A percentile compares a stretch with the other conserved stretches of the same genome.
Conservation (phyloP, 1,140 invertebrate species). For the Asbolus verrucosus region DNA sequence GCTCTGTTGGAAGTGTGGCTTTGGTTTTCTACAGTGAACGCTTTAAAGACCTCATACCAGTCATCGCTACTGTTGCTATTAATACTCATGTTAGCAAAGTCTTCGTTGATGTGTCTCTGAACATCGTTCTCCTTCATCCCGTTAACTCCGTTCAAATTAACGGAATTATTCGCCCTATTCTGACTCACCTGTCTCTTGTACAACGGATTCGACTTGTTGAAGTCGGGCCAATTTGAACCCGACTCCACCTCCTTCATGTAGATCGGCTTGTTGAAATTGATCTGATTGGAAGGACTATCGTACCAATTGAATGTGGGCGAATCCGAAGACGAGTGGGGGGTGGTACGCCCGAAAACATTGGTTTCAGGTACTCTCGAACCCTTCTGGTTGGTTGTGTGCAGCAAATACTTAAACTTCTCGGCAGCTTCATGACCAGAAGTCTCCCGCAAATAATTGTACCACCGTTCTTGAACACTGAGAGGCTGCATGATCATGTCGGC, state of each 20-base stretch:
- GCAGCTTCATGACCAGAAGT: slow-evolving; percentile 63
- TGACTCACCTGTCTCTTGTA: slow-evolving; percentile 64
- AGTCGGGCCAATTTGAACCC: slow-evolving; percentile 10
- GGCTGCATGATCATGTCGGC: slow-evolving; percentile 63
- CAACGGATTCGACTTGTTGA: slow-evolving; percentile 64
- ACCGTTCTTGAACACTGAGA: slow-evolving; percentile 57
- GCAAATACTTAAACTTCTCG: slow-evolving; percentile 64
- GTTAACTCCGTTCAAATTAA: slow-evolving; percentile 52
- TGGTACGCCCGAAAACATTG: slow-evolving; percentile 49
- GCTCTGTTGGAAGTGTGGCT: slow-evolving; percentile 9
- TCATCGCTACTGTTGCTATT: slow-evolving; percentile 43
- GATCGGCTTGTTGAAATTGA: slow-evolving; percentile 60
- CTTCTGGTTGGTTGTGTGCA: slow-evolving; percentile 59
- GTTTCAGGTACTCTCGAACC: slow-evolving; percentile 47
- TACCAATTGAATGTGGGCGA: slow-evolving; percentile 59
- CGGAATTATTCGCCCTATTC: slow-evolving; percentile 42
- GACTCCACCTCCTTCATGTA: slow-evolving; percentile 53
- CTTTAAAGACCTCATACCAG: slow-evolving; percentile 48
- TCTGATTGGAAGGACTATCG: slow-evolving; percentile 60
- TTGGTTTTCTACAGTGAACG: slow-evolving; percentile 48
- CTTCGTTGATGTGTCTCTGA: slow-evolving; percentile 60
- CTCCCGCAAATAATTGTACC: slow-evolving; percentile 66
- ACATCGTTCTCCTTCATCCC: slow-evolving; percentile 49
- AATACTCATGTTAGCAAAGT: slow-evolving; percentile 58
- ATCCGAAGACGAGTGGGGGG: slow-evolving; percentile 53